Base-by-base conservation (phyloP, 2,888 invertebrate genomes). In the Galeruca laticollis region DNA sequence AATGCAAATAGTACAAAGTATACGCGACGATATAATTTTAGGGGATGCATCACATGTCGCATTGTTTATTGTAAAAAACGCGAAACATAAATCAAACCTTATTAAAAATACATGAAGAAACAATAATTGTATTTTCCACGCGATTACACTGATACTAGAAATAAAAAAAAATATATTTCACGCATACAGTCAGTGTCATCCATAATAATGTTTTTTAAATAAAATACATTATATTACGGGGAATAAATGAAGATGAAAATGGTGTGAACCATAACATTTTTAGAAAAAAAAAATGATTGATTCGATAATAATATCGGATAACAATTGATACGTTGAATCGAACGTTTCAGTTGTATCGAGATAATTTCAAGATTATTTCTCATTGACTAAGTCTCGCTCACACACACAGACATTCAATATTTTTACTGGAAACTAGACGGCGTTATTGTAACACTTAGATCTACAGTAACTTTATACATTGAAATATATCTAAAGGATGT, bases 21-120 rank as follows among this genome's bases (percentile, higher is more conserved):
- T 51, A 54, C 57, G 64, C 47, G 64, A 64, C 18, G 21, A 57
- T 47, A 43, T 57, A 43, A 64, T 56, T 64, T 64, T 64, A 57
- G 37, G 57, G 57, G 47, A 56, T 21, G 47, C 56, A 43, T 64
- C 63, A 63, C 60, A 60, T 68, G 68, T 68, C 51, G 43, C 15
- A 68, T 26, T 26, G 26, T 10, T 35, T 26, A 31, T 54, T 68
- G 21, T 49, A 63, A 40, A 62, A 51, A 40, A 57, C 49, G 40
- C 52, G 31, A 60, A 67, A 31, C 61, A 68, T 47, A 68, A 47
- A 68, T 68, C 18, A 69, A 63, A 37, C 37, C 49, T 49, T 60
- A 62, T 68, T 54, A 62, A 68, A 68, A 68, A 62, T 62, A 62
- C 49, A 68, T 68, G 63, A 47, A 49, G 26, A 52, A 63, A 20